Percentiles rank a stretch among this genome's conserved stretches.
Conservation (phyloP, 2,797 vertebrate species). For the Pangasius larnaudii region DNA sequence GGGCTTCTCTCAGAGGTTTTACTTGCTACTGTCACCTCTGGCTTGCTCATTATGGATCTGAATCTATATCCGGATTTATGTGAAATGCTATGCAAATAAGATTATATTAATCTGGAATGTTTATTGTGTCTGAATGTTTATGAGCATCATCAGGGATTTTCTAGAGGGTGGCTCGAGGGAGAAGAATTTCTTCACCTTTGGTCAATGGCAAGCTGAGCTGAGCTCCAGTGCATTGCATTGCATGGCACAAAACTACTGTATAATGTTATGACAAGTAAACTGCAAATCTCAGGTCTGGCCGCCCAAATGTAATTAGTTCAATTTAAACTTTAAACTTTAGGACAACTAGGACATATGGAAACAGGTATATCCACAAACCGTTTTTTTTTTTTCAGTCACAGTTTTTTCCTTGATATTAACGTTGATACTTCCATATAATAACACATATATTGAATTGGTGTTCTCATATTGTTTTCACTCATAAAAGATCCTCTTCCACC, state of each 20-base stretch:
- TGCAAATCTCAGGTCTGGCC: neutral
- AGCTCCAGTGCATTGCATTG: neutral
- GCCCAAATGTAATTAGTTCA: neutral
- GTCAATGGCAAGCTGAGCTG: neutral
- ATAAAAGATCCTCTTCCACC: neutral
- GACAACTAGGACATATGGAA: neutral
- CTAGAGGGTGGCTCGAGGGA: too few species aligned
- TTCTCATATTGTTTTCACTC: neutral
- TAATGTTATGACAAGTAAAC: neutral
- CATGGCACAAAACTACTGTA: neutral
- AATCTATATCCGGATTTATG: neutral
- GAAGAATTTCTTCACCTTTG: neutral
- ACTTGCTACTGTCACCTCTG: neutral
- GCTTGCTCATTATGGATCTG: neutral
- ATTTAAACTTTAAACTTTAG: too few species aligned
- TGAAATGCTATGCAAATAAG: neutral
- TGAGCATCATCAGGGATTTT: neutral
- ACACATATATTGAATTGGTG: neutral
- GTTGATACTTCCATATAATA: neutral
- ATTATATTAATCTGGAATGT: neutral
- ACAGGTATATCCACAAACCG: neutral
- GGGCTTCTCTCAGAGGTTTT: neutral
- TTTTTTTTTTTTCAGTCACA: neutral
- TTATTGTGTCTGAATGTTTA: neutral
- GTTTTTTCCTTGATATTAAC: neutral